Evolutionary conservation across 2,888 invertebrate genomes (phyloP).

Genomic region (Zygaena filipendulae): DNA sequence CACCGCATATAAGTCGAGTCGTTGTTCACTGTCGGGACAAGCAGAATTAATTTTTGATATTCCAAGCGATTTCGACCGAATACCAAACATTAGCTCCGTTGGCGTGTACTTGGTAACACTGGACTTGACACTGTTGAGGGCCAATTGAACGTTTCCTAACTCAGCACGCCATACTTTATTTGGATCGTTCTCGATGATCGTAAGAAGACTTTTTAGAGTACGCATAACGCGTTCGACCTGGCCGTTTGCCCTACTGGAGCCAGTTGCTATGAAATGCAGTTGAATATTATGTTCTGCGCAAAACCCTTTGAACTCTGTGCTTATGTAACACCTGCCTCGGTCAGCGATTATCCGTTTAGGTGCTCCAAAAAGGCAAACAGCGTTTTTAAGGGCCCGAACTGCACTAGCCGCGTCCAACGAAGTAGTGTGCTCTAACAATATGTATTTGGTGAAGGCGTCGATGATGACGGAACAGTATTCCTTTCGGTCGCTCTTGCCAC

Average conservation of each 20-base stretch:
- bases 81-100: slow-evolving; percentile 16
- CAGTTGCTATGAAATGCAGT: no score
- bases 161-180: slow-evolving; percentile 18
- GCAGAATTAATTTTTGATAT: no score
- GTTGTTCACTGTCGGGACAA: no score
- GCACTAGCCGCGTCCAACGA: slow-evolving; percentile 6
- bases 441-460: slow-evolving; percentile 18
- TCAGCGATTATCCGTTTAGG: slow-evolving; percentile 8
- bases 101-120: slow-evolving; percentile 13
- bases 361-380: slow-evolving; percentile 12
- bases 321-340: slow-evolving; percentile 15
- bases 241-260: no score
- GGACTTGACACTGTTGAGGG: slow-evolving; percentile 15
- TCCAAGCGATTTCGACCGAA: slow-evolving; percentile 9
- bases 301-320: slow-evolving; percentile 5
- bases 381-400: slow-evolving; percentile 13
- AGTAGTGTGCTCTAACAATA: slow-evolving; percentile 13
- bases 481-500: slow-evolving; percentile 12
- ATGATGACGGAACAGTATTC: slow-evolving; percentile 19
- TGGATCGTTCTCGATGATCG: no score
- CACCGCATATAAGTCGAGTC: no score
- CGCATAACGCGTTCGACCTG: slow-evolving; percentile 19
- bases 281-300: slow-evolving; percentile 15
- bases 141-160: slow-evolving; percentile 16
- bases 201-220: slow-evolving; percentile 16